These are phyloP conservation scores for Gonioctena quinquepunctata DNA, from an alignment of 1,140 invertebrate genomes.

Conservation along the genomic window DNA sequence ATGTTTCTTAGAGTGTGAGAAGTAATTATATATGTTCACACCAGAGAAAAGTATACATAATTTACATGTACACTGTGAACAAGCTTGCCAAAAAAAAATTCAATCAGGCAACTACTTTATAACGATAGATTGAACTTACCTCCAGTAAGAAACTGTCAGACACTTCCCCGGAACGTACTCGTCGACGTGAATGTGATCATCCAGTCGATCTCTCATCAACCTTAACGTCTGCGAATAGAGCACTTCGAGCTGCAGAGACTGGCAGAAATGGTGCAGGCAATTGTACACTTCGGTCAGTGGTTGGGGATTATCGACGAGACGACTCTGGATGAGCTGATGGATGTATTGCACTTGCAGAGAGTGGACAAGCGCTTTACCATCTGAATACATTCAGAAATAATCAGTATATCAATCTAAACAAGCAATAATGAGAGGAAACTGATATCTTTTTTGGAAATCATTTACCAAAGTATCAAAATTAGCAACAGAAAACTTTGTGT, in stretches of 20 bases:
- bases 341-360: conserved; percentile 90
- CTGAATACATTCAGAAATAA: conserved; percentile 56
- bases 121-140: conserved; percentile 63
- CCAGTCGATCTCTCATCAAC: conserved; percentile 84
- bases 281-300: conserved; percentile 83
- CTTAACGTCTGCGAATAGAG: conserved; percentile 92
- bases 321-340: conserved; percentile 86
- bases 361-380: conserved; percentile 94
- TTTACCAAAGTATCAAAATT: no score
- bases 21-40: no score
- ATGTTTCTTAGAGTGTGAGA: no score
- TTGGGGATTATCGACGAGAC: conserved; percentile 84
- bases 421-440: no score
- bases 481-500: no score
- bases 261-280: conserved; percentile 91
- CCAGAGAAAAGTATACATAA: no score
- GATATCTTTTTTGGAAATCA: no score
- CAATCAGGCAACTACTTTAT: no score
- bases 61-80: no score
- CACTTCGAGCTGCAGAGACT: conserved; percentile 92
- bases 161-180: conserved; percentile 89
- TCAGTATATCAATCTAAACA: not conserved
- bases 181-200: conserved; percentile 89
- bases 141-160: conserved; percentile 93
- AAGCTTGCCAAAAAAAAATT: no score